Conservation (phyloP, 2,113 vertebrate species). For the Penelope pileata region DNA sequence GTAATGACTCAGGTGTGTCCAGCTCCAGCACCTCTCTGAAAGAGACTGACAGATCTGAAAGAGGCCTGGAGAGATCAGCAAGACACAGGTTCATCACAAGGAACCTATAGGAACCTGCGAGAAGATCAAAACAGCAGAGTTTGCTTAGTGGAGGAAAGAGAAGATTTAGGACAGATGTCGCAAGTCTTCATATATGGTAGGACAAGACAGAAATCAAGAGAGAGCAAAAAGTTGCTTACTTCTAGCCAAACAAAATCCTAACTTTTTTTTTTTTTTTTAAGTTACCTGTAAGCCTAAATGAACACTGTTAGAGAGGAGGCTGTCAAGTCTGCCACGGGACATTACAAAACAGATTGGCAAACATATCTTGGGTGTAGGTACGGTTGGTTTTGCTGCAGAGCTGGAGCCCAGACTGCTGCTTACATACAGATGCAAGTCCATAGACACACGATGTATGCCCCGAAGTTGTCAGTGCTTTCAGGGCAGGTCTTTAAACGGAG, state of each 20-base stretch:
- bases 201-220: not conserved
- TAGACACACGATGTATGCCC: rapidly evolving
- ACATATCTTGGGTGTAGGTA: not conserved
- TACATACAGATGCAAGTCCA: not conserved
- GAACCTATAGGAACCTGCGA: not conserved
- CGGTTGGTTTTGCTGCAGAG: not conserved
- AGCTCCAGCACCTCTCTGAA: not conserved
- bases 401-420: not conserved
- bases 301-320: not conserved
- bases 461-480: not conserved
- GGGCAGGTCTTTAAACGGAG: not conserved
- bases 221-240: not conserved
- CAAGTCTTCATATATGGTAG: not conserved
- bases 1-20: not conserved
- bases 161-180: not conserved
- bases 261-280: not conserved
- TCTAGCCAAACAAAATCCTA: not conserved
- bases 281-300: not conserved
- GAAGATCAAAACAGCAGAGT: not conserved
- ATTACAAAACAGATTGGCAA: not conserved
- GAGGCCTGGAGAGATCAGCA: not conserved
- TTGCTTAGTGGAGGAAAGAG: not conserved
- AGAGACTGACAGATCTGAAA: not conserved
- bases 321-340: not conserved
- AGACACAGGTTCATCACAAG: not conserved